These are phyloP conservation scores for Drosophila leontia DNA, from an alignment of 1,140 invertebrate genomes.

Conservation along the genomic window DNA sequence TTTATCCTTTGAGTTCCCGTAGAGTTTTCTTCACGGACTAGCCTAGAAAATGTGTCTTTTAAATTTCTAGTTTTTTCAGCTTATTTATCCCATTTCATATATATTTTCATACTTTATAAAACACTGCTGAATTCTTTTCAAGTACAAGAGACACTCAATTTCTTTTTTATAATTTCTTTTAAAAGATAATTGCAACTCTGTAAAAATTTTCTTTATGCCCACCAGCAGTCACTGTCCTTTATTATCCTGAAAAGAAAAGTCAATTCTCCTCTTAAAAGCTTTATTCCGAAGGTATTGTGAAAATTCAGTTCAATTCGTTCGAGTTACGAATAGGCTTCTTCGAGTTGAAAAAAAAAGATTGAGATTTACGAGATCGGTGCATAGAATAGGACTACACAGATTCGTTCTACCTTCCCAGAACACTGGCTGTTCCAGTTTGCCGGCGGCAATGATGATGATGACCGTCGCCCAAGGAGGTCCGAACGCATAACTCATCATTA, in stretches of 20 bases:
- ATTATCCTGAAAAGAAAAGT: neutral
- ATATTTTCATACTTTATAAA: neutral
- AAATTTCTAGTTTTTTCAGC: neutral
- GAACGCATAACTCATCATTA: constrained; percentile 83
- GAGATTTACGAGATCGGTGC: constrained; percentile 44
- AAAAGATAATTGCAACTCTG: neutral
- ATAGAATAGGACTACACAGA: constrained; percentile 9
- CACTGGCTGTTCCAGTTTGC: constrained; percentile 31
- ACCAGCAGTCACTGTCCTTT: neutral
- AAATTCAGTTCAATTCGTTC: constrained; percentile 21
- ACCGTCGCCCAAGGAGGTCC: constrained; percentile 64
- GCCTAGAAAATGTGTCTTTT: neutral
- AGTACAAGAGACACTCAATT: neutral
- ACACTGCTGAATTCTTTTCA: neutral
- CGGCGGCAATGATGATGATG: constrained; percentile 28
- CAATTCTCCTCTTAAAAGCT: neutral
- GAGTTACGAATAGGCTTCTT: constrained; percentile 19
- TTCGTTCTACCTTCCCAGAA: constrained; percentile 66
- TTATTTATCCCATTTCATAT: neutral
- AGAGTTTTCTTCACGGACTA: no score
- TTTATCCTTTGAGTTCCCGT: neutral
- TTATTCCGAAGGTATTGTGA: neutral
- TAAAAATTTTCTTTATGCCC: no score
- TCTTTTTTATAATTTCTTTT: no score
- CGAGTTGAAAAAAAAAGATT: constrained; percentile 6